phyloP scores from a whole-genome alignment of 2,797 vertebrate species.

The Gallinago stenura region DNA sequence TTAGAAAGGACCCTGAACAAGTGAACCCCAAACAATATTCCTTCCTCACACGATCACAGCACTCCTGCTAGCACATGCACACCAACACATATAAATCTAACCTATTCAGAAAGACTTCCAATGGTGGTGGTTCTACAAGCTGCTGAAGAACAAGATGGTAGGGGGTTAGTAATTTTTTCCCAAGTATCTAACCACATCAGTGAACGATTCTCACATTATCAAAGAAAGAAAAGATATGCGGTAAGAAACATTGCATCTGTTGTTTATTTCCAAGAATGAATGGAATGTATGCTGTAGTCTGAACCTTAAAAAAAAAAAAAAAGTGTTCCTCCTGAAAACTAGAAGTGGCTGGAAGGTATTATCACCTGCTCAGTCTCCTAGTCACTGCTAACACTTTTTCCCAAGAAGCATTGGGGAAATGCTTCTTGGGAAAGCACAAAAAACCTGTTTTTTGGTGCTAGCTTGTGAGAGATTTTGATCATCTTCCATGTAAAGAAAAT shows the following conservation, averaged over 20 bases:
- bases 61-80: background rate
- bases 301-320: background rate
- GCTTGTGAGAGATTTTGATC: background rate
- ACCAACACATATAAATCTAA: rapidly evolving
- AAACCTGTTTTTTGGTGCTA: background rate
- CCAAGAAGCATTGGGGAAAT: background rate
- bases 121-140: background rate
- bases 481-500: background rate
- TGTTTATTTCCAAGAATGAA: background rate
- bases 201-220: background rate
- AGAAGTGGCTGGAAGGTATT: background rate
- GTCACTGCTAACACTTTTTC: background rate
- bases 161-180: background rate
- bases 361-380: background rate
- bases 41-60: background rate
- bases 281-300: background rate
- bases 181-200: background rate
- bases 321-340: background rate
- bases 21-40: background rate
- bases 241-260: background rate
- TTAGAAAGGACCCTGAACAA: background rate
- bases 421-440: too few relatives aligned
- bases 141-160: background rate
- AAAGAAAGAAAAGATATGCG: background rate
- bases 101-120: background rate